Conservation (phyloP, 2,888 invertebrate species). For the Coelopa pilipes region DNA sequence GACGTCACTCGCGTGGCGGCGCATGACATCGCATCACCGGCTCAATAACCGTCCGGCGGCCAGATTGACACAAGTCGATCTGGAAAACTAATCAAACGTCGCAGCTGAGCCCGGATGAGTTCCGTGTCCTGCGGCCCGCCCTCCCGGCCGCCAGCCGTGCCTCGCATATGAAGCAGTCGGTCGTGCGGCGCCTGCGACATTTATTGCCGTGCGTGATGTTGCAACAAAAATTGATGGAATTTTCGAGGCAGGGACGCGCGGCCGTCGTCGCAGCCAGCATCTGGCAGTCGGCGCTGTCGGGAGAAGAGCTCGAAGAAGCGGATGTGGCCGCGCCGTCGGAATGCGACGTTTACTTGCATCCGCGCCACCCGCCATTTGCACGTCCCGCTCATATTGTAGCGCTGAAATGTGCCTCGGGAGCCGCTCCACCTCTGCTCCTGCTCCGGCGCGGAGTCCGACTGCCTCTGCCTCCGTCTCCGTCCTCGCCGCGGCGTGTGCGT, state of each 20-base stretch:
- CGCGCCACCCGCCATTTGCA: constrained; percentile 50
- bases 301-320: constrained; percentile 40
- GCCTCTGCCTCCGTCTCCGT: constrained; percentile 17
- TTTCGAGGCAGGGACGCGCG: constrained; percentile 15
- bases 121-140: constrained; percentile 1
- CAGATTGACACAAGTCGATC: constrained; percentile 51
- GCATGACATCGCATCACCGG: not conserved
- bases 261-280: constrained; percentile 3
- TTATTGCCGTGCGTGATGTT: constrained; percentile 57
- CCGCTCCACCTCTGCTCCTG: not conserved
- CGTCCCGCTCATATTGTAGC: constrained; percentile 52
- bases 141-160: constrained; percentile 38
- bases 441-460: too few relatives aligned
- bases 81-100: constrained; percentile 56
- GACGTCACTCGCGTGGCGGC: too few relatives aligned
- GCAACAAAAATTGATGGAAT: constrained; percentile 48
- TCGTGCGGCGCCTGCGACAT: constrained; percentile 53
- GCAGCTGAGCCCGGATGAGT: constrained; percentile 46
- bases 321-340: not conserved
- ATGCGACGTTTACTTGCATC: constrained; percentile 7
- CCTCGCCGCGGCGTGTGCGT: constrained; percentile 1
- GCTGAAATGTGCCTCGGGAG: constrained; percentile 33
- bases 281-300: constrained; percentile 33
- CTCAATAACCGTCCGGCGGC: not conserved
- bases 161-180: constrained; percentile 55